Conservation (phyloP, 2,113 vertebrate species). For the Meleagris gallopavo region DNA sequence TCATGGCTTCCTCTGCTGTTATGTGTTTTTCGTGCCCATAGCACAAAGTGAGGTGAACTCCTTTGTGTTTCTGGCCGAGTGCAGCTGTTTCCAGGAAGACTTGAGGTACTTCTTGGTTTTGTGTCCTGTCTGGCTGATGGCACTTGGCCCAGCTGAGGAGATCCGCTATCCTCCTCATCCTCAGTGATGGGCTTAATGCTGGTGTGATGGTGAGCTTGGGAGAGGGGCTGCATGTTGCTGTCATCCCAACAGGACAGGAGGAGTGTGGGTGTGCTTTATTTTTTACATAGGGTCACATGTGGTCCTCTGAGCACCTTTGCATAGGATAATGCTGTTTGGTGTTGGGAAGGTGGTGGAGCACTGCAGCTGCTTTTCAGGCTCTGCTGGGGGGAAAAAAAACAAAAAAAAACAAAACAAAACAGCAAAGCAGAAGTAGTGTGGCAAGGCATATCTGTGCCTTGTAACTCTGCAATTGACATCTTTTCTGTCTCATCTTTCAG, state of each 20-base stretch:
- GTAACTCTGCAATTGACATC: background rate
- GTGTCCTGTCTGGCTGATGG: background rate
- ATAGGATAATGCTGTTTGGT: background rate
- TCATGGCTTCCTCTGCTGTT: background rate
- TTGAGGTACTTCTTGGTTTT: background rate
- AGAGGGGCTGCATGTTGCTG: too few relatives aligned
- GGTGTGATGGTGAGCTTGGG: too few relatives aligned
- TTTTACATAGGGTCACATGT: background rate
- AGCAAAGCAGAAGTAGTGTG: fast-evolving
- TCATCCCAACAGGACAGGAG: too few relatives aligned
- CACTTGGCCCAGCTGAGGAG: background rate
- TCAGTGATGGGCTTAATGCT: background rate
- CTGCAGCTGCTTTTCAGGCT: fast-evolving
- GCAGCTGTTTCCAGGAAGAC: background rate
- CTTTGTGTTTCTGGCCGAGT: background rate
- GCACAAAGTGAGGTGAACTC: background rate
- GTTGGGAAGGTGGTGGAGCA: background rate
- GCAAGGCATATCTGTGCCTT: background rate
- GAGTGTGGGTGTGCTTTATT: background rate
- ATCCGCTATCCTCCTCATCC: background rate
- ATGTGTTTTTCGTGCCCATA: background rate
- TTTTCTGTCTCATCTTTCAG: slow-evolving; percentile 55
- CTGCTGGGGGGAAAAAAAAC: background rate
- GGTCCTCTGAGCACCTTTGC: background rate
- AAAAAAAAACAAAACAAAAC: too few relatives aligned